Conservation (phyloP, 2,888 invertebrate genomes). For the Exocentrus adspersus region DNA sequence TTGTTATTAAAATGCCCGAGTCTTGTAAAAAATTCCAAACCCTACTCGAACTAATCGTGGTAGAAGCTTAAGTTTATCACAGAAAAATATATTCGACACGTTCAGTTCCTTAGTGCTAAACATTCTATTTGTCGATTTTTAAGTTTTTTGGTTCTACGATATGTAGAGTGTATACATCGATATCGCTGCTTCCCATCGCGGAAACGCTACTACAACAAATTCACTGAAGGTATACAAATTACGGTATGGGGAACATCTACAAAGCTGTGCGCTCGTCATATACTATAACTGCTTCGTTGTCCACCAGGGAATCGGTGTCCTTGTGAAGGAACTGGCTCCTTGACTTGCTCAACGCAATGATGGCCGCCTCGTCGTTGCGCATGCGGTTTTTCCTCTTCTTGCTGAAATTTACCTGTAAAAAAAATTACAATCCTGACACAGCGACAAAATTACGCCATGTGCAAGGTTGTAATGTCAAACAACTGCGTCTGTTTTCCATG, state of each 20-base stretch:
- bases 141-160: conserved; percentile 50
- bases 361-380: conserved; percentile 83
- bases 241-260: conserved; percentile 57
- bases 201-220: conserved; percentile 32
- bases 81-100: conserved; percentile 43
- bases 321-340: conserved; percentile 70
- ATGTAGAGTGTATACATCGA: conserved; percentile 45
- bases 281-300: conserved; percentile 82
- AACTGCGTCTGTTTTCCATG: no score
- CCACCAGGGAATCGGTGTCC: conserved; percentile 73
- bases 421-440: conserved; percentile 8
- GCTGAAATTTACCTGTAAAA: conserved; percentile 75
- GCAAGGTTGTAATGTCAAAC: no score
- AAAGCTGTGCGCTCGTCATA: conserved; percentile 84
- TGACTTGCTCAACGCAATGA: conserved; percentile 81
- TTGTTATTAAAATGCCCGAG: conserved; percentile 29
- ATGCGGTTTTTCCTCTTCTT: conserved; percentile 84
- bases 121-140: conserved; percentile 50
- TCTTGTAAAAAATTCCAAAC: conserved; percentile 34
- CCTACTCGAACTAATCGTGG: conserved; percentile 30
- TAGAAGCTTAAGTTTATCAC: conserved; percentile 42
- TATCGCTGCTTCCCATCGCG: conserved; percentile 21
- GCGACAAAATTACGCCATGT: no score
- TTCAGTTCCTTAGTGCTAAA: conserved; percentile 27
- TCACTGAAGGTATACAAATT: conserved; percentile 44